Evolutionary conservation across 1,140 invertebrate genomes (phyloP).

Genomic region (Aphidius ervi): DNA sequence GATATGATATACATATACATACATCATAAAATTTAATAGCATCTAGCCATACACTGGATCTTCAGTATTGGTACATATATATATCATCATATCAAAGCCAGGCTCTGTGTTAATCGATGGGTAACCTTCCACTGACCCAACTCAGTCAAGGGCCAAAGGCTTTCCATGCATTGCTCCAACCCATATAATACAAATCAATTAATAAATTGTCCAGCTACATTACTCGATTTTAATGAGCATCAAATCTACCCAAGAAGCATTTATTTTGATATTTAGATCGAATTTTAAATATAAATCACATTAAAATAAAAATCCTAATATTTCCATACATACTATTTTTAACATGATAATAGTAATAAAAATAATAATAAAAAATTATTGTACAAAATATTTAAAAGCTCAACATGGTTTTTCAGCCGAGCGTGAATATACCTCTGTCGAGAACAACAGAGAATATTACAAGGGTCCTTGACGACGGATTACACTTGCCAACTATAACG

Average conservation of each 20-base stretch:
- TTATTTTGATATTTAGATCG: not conserved
- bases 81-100: conserved; percentile 18
- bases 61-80: conserved; percentile 21
- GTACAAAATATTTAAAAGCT: conserved; percentile 7
- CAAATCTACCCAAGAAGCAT: not conserved
- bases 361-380: not conserved
- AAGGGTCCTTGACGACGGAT: conserved; percentile 30
- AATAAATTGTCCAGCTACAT: not conserved
- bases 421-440: conserved; percentile 7
- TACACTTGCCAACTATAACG: conserved; percentile 38
- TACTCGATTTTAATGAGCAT: not conserved
- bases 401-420: not conserved
- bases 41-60: conserved; percentile 37
- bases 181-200: too few relatives aligned
- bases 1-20: conserved; percentile 27
- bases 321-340: not conserved
- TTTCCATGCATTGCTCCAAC: conserved; percentile 12
- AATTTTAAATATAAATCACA: too few relatives aligned
- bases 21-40: conserved; percentile 40
- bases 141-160: conserved; percentile 13
- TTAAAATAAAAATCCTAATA: too few relatives aligned
- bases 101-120: conserved; percentile 23
- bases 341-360: not conserved
- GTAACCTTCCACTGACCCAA: conserved; percentile 17
- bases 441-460: conserved; percentile 32